Base-by-base conservation (phyloP, 2,113 vertebrate genomes). In the Sinocyclocheilus maitianheensis region DNA sequence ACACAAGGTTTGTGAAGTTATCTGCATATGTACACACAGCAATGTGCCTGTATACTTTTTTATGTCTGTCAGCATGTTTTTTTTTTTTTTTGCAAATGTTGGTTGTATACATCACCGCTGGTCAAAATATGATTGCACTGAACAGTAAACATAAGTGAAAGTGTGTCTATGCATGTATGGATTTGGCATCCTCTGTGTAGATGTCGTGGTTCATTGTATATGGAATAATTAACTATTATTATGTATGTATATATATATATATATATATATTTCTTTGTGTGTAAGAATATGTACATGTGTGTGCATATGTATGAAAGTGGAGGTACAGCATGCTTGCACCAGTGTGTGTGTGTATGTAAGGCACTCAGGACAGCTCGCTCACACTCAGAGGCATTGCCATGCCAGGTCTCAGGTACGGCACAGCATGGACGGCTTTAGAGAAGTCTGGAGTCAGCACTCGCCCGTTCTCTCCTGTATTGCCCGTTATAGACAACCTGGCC, bases 371-470 rank as follows among this genome's bases (percentile, higher is more conserved):
- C 94, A 97, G 95, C 95, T 97, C 96, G 95, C 97, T 98, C 97
- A 99, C 96, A 96, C 97, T 97, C 97, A 97, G 97, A 96, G 96
- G 98, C 97, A 98, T 97, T 96, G 97, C 96, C 97, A 98, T 97
- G 97, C 97, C 97, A 96, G 97, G 96, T 96, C 97, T 97, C 95
- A 99, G 96, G 94, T 97, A 98, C 94, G 97, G 95, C 96, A 97
- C 96, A 94, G 96, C 96, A 95, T 97, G 96, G 95, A 97, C 95
- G 95, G 96, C 96, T 96, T 96, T 96, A 92, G 96, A 95, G 95
- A 97, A 97, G 94, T 96, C 96, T 95, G 96, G 96, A 96, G 95
- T 96, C 90, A 97, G 95, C 95, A 98, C 94, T 93, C 94, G 96
- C 93, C 98, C 98, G 91, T 98, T 98, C 96, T 97, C 97, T 94